These are phyloP conservation scores for Lamprologus tigripictilis DNA, from an alignment of 2,113 vertebrate genomes.

Conservation along the genomic window DNA sequence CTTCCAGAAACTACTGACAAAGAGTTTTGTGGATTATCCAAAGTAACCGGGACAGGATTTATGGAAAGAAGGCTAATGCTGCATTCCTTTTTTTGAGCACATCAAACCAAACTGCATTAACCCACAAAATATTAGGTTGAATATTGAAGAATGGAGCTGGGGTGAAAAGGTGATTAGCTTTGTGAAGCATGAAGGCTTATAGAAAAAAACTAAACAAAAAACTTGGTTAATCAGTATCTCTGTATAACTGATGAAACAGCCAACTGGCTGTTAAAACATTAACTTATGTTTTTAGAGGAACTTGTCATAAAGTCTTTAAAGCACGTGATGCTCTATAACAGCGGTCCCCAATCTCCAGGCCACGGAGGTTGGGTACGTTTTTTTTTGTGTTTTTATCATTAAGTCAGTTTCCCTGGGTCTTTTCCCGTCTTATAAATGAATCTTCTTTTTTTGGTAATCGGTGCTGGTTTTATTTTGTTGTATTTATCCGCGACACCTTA, in stretches of 20 bases:
- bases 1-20: background rate
- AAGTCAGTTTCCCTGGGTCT: background rate
- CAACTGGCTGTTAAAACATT: background rate
- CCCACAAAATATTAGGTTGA: background rate
- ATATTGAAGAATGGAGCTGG: background rate
- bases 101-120: background rate
- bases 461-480: background rate
- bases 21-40: background rate
- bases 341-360: background rate
- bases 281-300: rapidly evolving
- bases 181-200: background rate
- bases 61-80: background rate
- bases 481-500: background rate
- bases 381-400: background rate
- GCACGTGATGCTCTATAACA: background rate
- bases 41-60: background rate
- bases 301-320: background rate
- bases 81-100: background rate
- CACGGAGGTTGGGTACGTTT: background rate
- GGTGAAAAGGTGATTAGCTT: background rate
- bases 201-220: background rate
- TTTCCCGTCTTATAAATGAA: background rate
- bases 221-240: background rate
- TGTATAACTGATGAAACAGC: background rate
- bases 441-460: background rate